phyloP scores from a whole-genome alignment of 2,797 vertebrate species.

The Salarias fasciatus region DNA sequence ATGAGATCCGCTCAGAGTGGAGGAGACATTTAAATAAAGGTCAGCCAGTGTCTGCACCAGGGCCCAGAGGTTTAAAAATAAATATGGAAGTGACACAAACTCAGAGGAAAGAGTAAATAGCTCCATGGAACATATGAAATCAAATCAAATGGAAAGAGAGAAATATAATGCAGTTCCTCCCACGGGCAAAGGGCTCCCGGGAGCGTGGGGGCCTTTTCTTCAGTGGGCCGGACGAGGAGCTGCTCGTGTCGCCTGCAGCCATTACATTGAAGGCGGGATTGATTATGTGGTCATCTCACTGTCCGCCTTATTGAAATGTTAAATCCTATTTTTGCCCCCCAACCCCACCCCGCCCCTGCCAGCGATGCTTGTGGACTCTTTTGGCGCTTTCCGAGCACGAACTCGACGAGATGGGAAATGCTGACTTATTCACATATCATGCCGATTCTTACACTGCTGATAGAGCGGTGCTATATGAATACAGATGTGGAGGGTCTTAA shows the following conservation, averaged over 20 bases:
- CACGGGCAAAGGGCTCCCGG: constrained; percentile 53
- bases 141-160: constrained; percentile 78
- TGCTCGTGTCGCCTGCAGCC: constrained; percentile 39
- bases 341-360: constrained; percentile 17
- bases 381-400: constrained; percentile 43
- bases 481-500: constrained; percentile 58
- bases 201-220: constrained; percentile 53
- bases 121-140: constrained; percentile 78
- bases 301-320: constrained; percentile 67
- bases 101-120: constrained; percentile 80
- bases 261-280: constrained; percentile 46
- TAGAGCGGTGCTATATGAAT: constrained; percentile 62
- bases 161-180: constrained; percentile 74
- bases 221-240: constrained; percentile 41
- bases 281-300: constrained; percentile 62
- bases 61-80: constrained; percentile 84
- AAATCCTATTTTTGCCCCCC: constrained; percentile 52
- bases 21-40: constrained; percentile 89
- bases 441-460: constrained; percentile 39
- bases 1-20: constrained; percentile 83
- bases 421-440: constrained; percentile 58
- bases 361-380: constrained; percentile 31
- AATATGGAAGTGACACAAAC: constrained; percentile 81
- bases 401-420: constrained; percentile 22
- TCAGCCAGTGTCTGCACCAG: constrained; percentile 78